Conservation (phyloP, 2,113 vertebrate species). For the Scatophagus argus region DNA sequence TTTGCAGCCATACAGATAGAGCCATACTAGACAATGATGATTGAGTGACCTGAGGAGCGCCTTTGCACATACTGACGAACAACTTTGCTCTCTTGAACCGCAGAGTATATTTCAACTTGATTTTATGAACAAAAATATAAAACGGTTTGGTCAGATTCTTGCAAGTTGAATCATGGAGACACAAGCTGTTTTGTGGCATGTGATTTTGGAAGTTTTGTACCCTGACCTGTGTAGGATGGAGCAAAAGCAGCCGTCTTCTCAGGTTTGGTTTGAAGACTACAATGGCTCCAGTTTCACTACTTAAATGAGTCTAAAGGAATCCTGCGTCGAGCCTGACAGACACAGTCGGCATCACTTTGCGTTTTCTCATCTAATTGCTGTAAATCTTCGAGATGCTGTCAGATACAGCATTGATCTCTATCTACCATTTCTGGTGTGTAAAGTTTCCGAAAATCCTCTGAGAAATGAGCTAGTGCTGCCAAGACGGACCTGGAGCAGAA, state of each 20-base stretch:
- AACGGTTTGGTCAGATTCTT: not conserved
- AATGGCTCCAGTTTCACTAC: not conserved
- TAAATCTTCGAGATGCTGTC: slow-evolving; percentile 24
- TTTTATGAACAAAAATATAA: not conserved
- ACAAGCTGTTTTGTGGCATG: not conserved
- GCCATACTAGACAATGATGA: slow-evolving; percentile 51
- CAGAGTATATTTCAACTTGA: not conserved
- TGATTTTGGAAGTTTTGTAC: not conserved
- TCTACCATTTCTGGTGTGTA: slow-evolving; percentile 19
- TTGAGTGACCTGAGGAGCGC: slow-evolving; percentile 31
- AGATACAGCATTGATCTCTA: slow-evolving; percentile 19
- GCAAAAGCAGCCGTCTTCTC: not conserved
- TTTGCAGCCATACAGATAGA: slow-evolving; percentile 43
- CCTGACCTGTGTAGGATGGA: not conserved
- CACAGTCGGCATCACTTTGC: not conserved
- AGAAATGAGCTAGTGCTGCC: slow-evolving; percentile 13
- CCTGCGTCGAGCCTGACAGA: slow-evolving; percentile 9
- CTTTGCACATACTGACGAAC: not conserved
- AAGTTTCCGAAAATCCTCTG: slow-evolving; percentile 18
- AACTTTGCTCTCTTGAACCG: slow-evolving; percentile 2
- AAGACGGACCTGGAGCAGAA: slow-evolving; percentile 16
- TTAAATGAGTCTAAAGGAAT: not conserved
- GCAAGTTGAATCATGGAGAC: not conserved
- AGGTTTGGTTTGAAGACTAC: not conserved
- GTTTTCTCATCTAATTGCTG: not conserved